Conservation (phyloP, 2,797 vertebrate species). For the Menidia menidia region DNA sequence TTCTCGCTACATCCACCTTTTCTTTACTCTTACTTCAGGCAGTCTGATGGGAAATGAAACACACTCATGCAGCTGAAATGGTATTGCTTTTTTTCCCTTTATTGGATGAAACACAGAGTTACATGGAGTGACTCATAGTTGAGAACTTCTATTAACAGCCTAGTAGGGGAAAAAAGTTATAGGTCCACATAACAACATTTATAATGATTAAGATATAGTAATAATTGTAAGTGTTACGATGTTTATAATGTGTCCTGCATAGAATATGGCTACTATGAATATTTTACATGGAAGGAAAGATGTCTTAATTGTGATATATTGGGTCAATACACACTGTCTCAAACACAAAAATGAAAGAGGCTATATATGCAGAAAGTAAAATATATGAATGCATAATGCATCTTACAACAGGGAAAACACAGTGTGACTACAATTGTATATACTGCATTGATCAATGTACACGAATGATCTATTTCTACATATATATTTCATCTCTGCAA, state of each 20-base stretch:
- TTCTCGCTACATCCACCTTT: neutral
- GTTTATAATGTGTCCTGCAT: conserved; percentile 10
- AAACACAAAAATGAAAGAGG: too few species aligned
- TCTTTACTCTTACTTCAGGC: too few species aligned
- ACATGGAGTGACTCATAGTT: conserved; percentile 9
- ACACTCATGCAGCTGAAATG: neutral
- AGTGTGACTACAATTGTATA: conserved; percentile 1
- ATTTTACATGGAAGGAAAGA: neutral
- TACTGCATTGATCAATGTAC: neutral
- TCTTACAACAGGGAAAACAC: conserved; percentile 10
- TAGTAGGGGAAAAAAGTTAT: conserved; percentile 6
- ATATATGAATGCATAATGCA: conserved; percentile 10
- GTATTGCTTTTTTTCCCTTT: conserved; percentile 19
- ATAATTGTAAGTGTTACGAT: neutral
- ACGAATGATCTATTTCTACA: conserved; percentile 1
- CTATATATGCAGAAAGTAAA: conserved; percentile 11
- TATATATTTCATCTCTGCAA: neutral
- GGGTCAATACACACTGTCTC: neutral
- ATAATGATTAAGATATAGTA: neutral
- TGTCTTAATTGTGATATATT: neutral
- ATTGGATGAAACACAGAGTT: conserved; percentile 30
- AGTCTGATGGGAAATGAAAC: neutral
- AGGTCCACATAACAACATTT: neutral
- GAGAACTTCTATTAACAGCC: conserved; percentile 15
- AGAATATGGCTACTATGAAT: neutral